These are phyloP conservation scores for Micrasema longulum DNA, from an alignment of 1,140 invertebrate species.

Conservation along the genomic window DNA sequence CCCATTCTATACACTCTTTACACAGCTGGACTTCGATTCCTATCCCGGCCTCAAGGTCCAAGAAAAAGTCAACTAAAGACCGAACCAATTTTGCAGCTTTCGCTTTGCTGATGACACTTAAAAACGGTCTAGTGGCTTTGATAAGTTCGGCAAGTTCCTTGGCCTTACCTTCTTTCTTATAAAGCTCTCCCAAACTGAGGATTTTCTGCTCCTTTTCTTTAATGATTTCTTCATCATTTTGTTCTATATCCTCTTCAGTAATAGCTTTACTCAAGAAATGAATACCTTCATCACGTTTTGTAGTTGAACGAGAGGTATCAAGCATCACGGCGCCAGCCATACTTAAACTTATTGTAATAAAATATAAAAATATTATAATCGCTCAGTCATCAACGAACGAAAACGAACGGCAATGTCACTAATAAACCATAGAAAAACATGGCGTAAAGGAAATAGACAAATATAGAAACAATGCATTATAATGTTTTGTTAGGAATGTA, in stretches of 20 bases:
- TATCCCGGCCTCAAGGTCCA: conserved; percentile 94
- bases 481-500: too few relatives aligned
- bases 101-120: conserved; percentile 95
- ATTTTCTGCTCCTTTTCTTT: conserved; percentile 91
- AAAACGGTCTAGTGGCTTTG: conserved; percentile 92
- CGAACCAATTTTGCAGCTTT: conserved; percentile 98
- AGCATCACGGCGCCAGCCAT: conserved; percentile 51
- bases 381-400: conserved; percentile 49
- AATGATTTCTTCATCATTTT: conserved; percentile 88
- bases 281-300: conserved; percentile 34
- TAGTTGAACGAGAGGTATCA: conserved; percentile 40
- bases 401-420: conserved; percentile 24
- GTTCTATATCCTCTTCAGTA: conserved; percentile 73
- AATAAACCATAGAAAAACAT: conserved; percentile 11
- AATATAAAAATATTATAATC: conserved; percentile 13
- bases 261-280: conserved; percentile 40
- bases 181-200: conserved; percentile 87
- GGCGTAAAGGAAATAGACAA: background rate
- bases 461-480: too few relatives aligned
- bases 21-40: conserved; percentile 91
- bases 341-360: conserved; percentile 28
- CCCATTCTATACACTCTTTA: conserved; percentile 99
- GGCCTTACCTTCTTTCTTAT: conserved; percentile 92
- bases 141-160: conserved; percentile 95
- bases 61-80: conserved; percentile 95